Evolutionary conservation across 2,888 invertebrate species (phyloP).

Genomic region (Anthophora plumipes): DNA sequence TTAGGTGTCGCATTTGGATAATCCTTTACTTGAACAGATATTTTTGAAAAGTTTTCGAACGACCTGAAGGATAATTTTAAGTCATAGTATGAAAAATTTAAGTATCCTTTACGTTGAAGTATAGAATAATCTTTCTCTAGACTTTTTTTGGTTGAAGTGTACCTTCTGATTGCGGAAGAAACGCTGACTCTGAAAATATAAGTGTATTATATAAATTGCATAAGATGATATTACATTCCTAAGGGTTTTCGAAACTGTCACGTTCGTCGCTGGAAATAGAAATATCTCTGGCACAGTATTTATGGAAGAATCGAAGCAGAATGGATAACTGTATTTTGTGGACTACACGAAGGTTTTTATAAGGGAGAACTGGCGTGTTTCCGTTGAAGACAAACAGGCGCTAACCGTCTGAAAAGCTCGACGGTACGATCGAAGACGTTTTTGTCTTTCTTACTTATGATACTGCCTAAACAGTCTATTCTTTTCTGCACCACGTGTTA

Average conservation of each 20-base stretch:
- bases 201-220: not conserved
- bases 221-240: not conserved
- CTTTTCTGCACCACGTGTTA: not conserved
- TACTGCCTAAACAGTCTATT: too few relatives aligned
- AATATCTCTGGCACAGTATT: not conserved
- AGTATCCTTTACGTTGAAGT: too few relatives aligned
- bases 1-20: too few relatives aligned
- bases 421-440: not conserved
- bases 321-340: not conserved
- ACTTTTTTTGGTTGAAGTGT: not conserved
- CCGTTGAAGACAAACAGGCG: not conserved
- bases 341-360: not conserved
- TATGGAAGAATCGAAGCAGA: slow-evolving; percentile 6
- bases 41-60: too few relatives aligned
- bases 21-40: too few relatives aligned
- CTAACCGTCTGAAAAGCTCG: not conserved
- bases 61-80: too few relatives aligned
- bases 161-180: not conserved
- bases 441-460: not conserved
- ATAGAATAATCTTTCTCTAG: not conserved
- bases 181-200: not conserved
- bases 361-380: not conserved
- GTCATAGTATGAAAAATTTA: too few relatives aligned
- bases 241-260: not conserved
- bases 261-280: not conserved